Conservation (phyloP, 92 coral and sea anemone species). For the Phymanthus crucifer region DNA sequence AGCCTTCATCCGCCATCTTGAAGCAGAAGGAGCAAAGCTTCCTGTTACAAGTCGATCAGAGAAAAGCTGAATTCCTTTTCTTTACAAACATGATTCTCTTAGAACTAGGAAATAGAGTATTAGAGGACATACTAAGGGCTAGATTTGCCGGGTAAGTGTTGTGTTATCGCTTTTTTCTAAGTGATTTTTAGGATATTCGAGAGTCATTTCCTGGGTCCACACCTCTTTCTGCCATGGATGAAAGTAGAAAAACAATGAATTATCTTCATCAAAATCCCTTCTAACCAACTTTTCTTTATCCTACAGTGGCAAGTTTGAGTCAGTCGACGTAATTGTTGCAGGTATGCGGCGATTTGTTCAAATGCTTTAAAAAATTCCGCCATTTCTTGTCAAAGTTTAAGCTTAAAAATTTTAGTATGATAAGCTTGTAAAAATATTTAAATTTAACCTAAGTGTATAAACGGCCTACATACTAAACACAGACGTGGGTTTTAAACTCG, state of each 20-base stretch:
- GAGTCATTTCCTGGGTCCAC: slow-evolving; percentile 35
- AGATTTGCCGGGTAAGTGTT: slow-evolving; percentile 80
- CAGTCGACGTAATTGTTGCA: slow-evolving; percentile 91
- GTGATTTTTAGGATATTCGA: slow-evolving; percentile 1
- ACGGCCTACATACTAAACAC: neutral
- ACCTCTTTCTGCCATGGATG: slow-evolving; percentile 35
- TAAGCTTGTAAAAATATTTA: neutral
- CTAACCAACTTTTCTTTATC: slow-evolving; percentile 18
- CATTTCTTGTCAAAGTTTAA: neutral
- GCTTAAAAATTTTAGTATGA: neutral
- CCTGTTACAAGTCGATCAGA: slow-evolving; percentile 30
- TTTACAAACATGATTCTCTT: slow-evolving; percentile 82
- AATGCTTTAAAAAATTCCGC: neutral
- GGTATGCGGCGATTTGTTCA: slow-evolving; percentile 51
- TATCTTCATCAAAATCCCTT: neutral
- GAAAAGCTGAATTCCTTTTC: slow-evolving; percentile 9
- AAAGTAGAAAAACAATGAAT: neutral
- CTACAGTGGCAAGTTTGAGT: slow-evolving; percentile 91
- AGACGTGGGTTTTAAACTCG: neutral
- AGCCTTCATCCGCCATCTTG: slow-evolving; percentile 79
- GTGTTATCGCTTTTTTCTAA: neutral
- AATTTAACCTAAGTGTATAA: neutral
- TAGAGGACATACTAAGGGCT: slow-evolving; percentile 80
- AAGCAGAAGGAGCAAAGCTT: slow-evolving; percentile 35
- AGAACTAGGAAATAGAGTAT: slow-evolving; percentile 86